phyloP scores from a whole-genome alignment of 2,888 invertebrate species.

The Campoplex nolae region DNA sequence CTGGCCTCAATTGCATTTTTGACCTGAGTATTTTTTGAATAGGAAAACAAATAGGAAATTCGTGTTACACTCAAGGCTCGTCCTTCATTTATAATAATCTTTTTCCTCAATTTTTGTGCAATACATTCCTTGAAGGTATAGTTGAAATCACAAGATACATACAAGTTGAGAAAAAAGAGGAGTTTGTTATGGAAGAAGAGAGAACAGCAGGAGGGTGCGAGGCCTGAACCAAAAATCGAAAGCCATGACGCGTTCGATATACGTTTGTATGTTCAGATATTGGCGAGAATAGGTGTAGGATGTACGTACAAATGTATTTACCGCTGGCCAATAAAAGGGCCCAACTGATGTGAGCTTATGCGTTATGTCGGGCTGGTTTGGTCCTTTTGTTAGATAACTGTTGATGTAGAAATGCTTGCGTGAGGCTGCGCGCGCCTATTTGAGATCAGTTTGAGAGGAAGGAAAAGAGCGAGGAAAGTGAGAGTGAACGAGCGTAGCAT shows the following conservation, averaged over 20 bases:
- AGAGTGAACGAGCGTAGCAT: constrained; percentile 58
- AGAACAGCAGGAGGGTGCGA: neutral
- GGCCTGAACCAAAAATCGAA: constrained; percentile 73
- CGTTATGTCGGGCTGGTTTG: neutral
- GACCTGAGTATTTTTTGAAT: too few relatives aligned
- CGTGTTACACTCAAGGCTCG: too few relatives aligned
- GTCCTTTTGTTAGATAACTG: neutral
- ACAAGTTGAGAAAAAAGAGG: constrained; percentile 21
- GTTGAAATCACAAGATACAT: neutral
- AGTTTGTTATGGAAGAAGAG: neutral
- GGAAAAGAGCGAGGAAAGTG: constrained; percentile 58
- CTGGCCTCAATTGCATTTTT: too few relatives aligned
- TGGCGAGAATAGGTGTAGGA: constrained; percentile 68
- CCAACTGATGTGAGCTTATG: neutral
- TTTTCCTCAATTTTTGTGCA: neutral
- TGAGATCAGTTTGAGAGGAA: constrained; percentile 45
- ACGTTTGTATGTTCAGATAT: constrained; percentile 71
- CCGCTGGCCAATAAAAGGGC: constrained; percentile 26
- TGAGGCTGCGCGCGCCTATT: constrained; percentile 52
- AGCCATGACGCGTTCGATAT: constrained; percentile 68
- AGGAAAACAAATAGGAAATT: too few relatives aligned
- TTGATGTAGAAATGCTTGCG: constrained; percentile 20
- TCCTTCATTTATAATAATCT: neutral
- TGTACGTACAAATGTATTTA: constrained; percentile 14
- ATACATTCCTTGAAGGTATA: neutral